Evolutionary conservation across 2,888 invertebrate genomes (phyloP).

Genomic region (Drosophila emarginata): DNA sequence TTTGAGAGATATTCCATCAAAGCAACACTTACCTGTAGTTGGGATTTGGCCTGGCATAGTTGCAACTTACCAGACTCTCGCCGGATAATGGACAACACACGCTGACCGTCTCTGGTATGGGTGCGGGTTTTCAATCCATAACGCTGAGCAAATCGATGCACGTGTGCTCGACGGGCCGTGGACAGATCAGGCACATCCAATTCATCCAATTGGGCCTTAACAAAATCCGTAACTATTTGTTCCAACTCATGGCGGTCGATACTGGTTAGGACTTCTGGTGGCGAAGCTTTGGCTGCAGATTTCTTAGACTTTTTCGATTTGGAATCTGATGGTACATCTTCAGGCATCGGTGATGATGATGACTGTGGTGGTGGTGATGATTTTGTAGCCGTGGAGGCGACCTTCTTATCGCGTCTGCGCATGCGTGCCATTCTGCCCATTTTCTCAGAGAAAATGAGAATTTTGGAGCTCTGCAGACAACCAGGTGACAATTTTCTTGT

Average conservation of each 20-base stretch:
- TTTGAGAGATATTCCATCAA: not conserved
- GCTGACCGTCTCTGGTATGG: constrained; percentile 49
- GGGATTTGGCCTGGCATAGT: not conserved
- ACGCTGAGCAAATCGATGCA: constrained; percentile 64
- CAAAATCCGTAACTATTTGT: constrained; percentile 60
- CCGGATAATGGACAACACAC: constrained; percentile 65
- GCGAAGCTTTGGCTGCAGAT: not conserved
- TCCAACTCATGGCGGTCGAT: constrained; percentile 41
- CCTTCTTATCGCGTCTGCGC: not conserved
- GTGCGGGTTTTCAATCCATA: constrained; percentile 71
- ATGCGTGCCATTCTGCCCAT: not conserved
- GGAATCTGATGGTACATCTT: not conserved
- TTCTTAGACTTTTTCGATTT: constrained; percentile 8
- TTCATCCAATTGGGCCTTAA: constrained; percentile 49
- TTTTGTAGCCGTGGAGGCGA: not conserved
- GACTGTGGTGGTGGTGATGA: constrained; percentile 16
- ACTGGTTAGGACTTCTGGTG: not conserved
- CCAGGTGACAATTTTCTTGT: too few relatives aligned
- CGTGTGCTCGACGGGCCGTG: constrained; percentile 64
- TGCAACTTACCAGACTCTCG: constrained; percentile 19
- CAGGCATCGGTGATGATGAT: not conserved
- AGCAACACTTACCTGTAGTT: not conserved
- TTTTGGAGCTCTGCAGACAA: not conserved
- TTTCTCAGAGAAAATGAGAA: constrained; percentile 1
- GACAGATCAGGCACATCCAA: constrained; percentile 52